Base-by-base conservation (phyloP, 2,113 vertebrate genomes). In the Bothrops jararaca region DNA sequence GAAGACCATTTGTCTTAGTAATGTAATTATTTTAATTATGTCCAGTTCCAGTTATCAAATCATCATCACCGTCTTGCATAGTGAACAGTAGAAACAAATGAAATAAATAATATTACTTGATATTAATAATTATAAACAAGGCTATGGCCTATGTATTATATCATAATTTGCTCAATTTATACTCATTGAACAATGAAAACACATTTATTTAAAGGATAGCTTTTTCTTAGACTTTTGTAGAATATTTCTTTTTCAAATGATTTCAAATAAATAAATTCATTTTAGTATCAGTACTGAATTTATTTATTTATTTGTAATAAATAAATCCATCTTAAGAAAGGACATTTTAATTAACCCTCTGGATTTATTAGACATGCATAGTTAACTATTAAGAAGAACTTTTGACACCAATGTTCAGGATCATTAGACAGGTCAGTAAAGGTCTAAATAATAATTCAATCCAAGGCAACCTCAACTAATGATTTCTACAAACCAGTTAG, bases 221-320 rank as follows among this genome's bases (percentile, higher is more conserved):
- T 96, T 95, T 80, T 80, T 22, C 18, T 39, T 80, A 42, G 74
- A 88, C 97, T 97, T 97, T 96, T 96, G 96, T 96, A 85, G 97
- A 97, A 97, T 95, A 95, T 96, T 97, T 97, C 95, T 98, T 96
- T 97, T 97, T 96, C 97, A 95, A 96, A 93, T 97, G 97, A 98
- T 98, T 98, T 97, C 96, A 94, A 97, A 97, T 97, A 98, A 97
- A 98, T 98, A 97, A 98, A 98, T 98, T 97, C 96, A 98, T 98
- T 97, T 93, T 95, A 95, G 92, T 95, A 97, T 97, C 96, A 97
- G 97, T 96, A 97, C 88, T 95, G 96, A 96, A 20, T 74, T 39
- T 74, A 74, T 80, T 60, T 60, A 60, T 60, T 74, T 34, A 80
- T 80, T 80, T 80, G 15, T 18, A 39, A 22, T 7, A 80, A 80